phyloP scores from a whole-genome alignment of 1,140 invertebrate genomes.

The Drosophila kanapiae region DNA sequence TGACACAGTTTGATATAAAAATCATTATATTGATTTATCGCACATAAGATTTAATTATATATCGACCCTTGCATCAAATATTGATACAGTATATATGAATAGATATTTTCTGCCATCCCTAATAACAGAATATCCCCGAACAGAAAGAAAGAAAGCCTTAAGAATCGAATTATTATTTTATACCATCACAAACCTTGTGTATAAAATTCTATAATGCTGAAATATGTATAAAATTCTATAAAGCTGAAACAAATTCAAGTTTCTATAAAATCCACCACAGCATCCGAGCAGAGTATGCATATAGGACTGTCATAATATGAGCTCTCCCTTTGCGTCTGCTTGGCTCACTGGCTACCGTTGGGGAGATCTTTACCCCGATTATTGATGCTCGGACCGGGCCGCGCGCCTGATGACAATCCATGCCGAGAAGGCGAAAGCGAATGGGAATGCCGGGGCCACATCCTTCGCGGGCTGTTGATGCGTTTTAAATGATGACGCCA shows the following conservation, averaged over 20 bases:
- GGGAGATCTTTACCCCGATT: conserved; percentile 72
- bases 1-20: too few relatives aligned
- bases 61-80: too few relatives aligned
- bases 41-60: too few relatives aligned
- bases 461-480: conserved; percentile 80
- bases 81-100: too few relatives aligned
- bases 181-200: too few relatives aligned
- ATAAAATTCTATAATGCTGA: too few relatives aligned
- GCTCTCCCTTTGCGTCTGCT: not conserved
- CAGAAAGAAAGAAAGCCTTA: too few relatives aligned
- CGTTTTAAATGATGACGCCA: conserved; percentile 85
- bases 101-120: too few relatives aligned
- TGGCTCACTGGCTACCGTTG: conserved; percentile 64
- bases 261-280: not conserved
- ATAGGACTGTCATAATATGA: not conserved
- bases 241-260: not conserved
- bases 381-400: conserved; percentile 63
- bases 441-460: conserved; percentile 37
- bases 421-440: conserved; percentile 16
- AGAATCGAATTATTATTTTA: too few relatives aligned
- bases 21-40: too few relatives aligned
- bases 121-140: too few relatives aligned
- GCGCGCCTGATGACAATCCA: conserved; percentile 70
- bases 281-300: conserved; percentile 1
- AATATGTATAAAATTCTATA: not conserved